Evolutionary conservation across 1,140 invertebrate species (phyloP).

Genomic region (Drosophila serrata): DNA sequence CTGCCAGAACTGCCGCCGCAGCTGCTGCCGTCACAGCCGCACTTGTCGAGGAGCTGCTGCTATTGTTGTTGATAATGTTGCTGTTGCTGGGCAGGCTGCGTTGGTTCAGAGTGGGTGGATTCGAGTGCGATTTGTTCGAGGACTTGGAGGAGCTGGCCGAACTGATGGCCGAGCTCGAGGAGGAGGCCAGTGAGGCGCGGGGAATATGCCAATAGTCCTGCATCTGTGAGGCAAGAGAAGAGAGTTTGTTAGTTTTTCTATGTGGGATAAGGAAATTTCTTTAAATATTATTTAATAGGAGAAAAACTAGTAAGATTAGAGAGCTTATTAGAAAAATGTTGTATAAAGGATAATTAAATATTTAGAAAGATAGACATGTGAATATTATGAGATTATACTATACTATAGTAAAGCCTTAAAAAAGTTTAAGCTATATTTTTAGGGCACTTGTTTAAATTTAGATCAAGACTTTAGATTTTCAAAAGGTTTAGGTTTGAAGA

Average conservation of each 20-base stretch:
- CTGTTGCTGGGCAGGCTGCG: conserved; percentile 57
- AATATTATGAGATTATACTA: too few relatives aligned
- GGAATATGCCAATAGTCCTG: conserved; percentile 91
- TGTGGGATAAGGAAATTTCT: not conserved
- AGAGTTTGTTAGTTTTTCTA: conserved; percentile 3
- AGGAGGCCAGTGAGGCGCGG: conserved; percentile 90
- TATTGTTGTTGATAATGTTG: conserved; percentile 10
- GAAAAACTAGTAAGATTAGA: not conserved
- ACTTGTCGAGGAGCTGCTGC: conserved; percentile 65
- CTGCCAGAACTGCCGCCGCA: conserved; percentile 66
- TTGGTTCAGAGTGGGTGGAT: conserved; percentile 69
- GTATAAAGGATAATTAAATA: too few relatives aligned
- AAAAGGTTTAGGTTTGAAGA: not conserved
- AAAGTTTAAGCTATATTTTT: conserved; percentile 18
- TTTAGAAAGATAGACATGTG: too few relatives aligned
- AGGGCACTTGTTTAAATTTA: not conserved
- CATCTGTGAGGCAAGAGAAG: conserved; percentile 86
- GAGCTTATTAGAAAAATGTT: conserved; percentile 14
- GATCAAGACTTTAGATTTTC: not conserved
- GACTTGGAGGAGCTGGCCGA: conserved; percentile 84
- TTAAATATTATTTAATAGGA: not conserved
- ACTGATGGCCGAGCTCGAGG: conserved; percentile 88
- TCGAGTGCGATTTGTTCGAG: conserved; percentile 82
- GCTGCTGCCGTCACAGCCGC: conserved; percentile 83
- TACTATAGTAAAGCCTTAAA: not conserved